Conservation (phyloP, 1,140 invertebrate species). For the Euura lappo region DNA sequence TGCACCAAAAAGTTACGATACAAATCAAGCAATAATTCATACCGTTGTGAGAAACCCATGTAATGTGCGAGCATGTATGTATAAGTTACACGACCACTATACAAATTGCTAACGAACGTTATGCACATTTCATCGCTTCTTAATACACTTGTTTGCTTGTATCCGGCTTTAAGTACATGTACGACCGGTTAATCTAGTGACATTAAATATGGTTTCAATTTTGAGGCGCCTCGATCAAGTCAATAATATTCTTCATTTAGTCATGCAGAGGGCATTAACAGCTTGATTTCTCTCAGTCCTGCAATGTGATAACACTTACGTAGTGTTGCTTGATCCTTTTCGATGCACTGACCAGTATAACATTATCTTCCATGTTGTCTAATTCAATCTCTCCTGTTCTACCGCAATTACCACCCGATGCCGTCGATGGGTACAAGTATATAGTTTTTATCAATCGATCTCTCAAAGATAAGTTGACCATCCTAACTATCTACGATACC, state of each 20-base stretch:
- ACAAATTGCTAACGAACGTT: background rate
- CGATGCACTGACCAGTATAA: background rate
- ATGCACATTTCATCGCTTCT: background rate
- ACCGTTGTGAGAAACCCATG: background rate
- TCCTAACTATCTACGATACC: too few relatives aligned
- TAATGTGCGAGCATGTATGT: background rate
- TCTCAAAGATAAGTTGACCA: background rate
- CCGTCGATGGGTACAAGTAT: background rate
- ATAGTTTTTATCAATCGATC: constrained; percentile 13
- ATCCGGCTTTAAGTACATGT: background rate
- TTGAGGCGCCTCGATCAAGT: background rate
- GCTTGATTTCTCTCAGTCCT: background rate
- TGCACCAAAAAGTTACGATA: background rate
- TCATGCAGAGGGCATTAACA: background rate
- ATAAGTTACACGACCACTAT: too few relatives aligned
- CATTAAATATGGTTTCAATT: background rate
- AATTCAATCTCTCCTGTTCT: too few relatives aligned
- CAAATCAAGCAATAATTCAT: constrained; percentile 27
- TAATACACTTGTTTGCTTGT: background rate
- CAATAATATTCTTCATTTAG: background rate
- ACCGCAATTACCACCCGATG: background rate
- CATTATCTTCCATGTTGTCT: too few relatives aligned
- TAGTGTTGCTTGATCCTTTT: background rate
- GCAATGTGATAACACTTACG: background rate
- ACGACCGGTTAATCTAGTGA: background rate